Percentiles rank a stretch among this genome's conserved stretches.
Conservation (phyloP, 2,113 vertebrate genomes). For the Heterotilapia buettikoferi region DNA sequence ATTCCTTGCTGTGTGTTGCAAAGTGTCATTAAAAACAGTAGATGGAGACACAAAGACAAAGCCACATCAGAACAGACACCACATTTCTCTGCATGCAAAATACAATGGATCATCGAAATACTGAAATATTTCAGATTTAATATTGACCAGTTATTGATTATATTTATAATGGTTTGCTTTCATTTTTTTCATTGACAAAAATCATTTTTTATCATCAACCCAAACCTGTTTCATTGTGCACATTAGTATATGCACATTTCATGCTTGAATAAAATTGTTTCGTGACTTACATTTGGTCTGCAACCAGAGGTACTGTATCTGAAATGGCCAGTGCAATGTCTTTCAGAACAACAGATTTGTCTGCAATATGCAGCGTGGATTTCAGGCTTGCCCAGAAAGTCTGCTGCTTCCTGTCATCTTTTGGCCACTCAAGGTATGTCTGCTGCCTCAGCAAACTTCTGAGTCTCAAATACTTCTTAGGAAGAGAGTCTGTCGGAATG, state of each 20-base stretch:
- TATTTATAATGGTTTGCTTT: rapidly evolving
- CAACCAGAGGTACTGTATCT: constrained; percentile 17
- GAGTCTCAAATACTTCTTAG: constrained; percentile 63
- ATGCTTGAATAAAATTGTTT: background rate
- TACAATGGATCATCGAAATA: rapidly evolving
- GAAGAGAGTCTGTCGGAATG: constrained; percentile 56
- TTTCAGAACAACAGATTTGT: constrained; percentile 49
- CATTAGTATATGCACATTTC: background rate
- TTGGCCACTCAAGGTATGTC: constrained; percentile 83
- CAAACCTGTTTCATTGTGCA: background rate
- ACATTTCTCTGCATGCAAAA: background rate
- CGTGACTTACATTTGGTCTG: background rate
- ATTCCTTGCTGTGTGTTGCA: background rate
- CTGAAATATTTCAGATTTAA: background rate
- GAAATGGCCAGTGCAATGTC: constrained; percentile 25
- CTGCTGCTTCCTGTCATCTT: constrained; percentile 75
- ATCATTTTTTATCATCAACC: background rate
- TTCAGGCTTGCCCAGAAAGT: constrained; percentile 83
- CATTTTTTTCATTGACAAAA: background rate
- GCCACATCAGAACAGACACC: background rate
- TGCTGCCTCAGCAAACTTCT: constrained; percentile 55
- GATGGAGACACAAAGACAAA: background rate
- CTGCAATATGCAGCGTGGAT: constrained; percentile 52
- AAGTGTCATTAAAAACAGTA: background rate
- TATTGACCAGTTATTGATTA: background rate